Percentiles rank a stretch among this genome's conserved stretches.
Conservation (phyloP, 2,113 vertebrate species). For the Halichoeres trimaculatus region DNA sequence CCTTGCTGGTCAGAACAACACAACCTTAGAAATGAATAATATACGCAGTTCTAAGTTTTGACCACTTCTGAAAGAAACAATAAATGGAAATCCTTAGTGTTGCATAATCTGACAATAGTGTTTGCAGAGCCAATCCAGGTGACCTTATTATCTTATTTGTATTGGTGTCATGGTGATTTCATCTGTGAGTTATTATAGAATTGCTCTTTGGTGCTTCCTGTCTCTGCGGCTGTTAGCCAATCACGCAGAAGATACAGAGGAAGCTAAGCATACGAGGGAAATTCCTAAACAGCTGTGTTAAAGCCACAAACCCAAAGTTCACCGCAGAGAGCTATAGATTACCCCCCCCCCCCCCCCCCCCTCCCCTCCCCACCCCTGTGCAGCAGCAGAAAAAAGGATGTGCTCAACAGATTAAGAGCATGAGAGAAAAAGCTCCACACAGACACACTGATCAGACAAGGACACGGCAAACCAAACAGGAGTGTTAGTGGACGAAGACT, state of each 20-base stretch:
- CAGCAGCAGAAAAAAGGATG: constrained; percentile 65
- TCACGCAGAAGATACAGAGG: constrained; percentile 73
- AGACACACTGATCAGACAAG: constrained; percentile 26
- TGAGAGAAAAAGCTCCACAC: constrained; percentile 35
- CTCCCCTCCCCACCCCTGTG: constrained; percentile 47
- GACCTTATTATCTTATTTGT: constrained; percentile 40
- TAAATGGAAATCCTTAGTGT: constrained; percentile 25
- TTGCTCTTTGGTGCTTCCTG: constrained; percentile 78
- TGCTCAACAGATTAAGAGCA: constrained; percentile 47
- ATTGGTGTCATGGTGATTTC: constrained; percentile 71
- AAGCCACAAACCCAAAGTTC: constrained; percentile 67
- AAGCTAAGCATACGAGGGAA: constrained; percentile 82
- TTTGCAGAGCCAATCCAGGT: constrained; percentile 39
- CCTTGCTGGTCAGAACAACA: not conserved
- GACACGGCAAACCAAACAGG: constrained; percentile 23
- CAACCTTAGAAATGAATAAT: not conserved
- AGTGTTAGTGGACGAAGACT: constrained; percentile 55
- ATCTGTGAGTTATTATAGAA: constrained; percentile 74
- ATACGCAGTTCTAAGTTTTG: not conserved
- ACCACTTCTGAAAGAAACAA: constrained; percentile 16
- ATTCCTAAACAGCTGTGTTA: constrained; percentile 86
- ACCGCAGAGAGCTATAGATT: constrained; percentile 77
- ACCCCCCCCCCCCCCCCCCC: constrained; percentile 56
- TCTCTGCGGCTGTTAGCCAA: constrained; percentile 68
- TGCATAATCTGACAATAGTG: constrained; percentile 51